Evolutionary conservation across 2,797 vertebrate species (phyloP).

Genomic region (Falco naumanni): DNA sequence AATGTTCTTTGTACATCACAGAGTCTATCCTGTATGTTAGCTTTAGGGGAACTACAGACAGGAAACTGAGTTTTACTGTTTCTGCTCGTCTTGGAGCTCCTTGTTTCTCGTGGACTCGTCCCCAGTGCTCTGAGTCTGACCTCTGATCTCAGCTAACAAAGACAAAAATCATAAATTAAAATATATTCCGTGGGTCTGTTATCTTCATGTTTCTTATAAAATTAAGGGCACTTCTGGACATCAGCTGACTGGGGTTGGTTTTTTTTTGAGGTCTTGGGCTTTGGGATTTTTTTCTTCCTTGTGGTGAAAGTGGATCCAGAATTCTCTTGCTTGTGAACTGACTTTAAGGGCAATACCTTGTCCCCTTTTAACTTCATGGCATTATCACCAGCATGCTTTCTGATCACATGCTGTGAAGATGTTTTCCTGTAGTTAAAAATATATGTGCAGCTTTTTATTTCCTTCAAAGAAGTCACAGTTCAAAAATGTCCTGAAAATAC

Average conservation of each 20-base stretch:
- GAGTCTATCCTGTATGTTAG: neutral
- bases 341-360: neutral
- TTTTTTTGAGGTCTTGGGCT: neutral
- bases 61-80: neutral
- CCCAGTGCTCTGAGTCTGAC: neutral
- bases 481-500: neutral
- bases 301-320: neutral
- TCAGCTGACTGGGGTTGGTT: accelerated
- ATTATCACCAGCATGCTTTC: neutral
- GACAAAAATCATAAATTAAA: neutral
- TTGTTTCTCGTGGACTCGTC: neutral
- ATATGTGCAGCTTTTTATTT: neutral
- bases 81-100: neutral
- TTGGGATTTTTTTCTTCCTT: neutral
- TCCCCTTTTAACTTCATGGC: neutral
- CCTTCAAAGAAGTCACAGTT: conserved; percentile 3
- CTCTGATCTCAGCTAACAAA: neutral
- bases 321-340: neutral
- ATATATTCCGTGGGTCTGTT: neutral
- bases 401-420: neutral
- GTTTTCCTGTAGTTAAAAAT: conserved; percentile 30
- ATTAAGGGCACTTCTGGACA: neutral
- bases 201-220: neutral
- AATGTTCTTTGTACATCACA: neutral
- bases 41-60: neutral